These are phyloP conservation scores for Bombyx mandarina DNA, from an alignment of 1,140 invertebrate species.

Conservation along the genomic window DNA sequence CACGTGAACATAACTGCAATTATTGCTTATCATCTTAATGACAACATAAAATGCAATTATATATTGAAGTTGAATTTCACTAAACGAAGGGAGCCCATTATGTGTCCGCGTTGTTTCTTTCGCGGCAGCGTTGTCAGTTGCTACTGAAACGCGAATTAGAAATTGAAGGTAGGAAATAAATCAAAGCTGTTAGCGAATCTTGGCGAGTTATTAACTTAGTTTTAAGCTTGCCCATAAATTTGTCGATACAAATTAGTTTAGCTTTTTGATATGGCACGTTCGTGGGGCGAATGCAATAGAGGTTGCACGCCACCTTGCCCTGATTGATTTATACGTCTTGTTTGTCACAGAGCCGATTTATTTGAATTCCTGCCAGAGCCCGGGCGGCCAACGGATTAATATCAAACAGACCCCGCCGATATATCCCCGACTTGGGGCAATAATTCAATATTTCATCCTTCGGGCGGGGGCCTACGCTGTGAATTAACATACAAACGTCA, in stretches of 20 bases:
- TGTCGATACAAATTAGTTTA: constrained; percentile 61
- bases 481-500: constrained; percentile 71
- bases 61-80: too few species aligned
- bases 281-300: constrained; percentile 54
- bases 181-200: constrained; percentile 31
- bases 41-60: too few species aligned
- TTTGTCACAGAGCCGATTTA: constrained; percentile 71
- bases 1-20: too few species aligned
- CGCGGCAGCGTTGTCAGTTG: background rate
- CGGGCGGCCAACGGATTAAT: constrained; percentile 57
- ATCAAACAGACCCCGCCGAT: constrained; percentile 54
- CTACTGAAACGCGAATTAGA: constrained; percentile 3
- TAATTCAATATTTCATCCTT: constrained; percentile 70
- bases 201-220: constrained; percentile 19
- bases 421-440: constrained; percentile 63
- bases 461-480: constrained; percentile 51
- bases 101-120: too few species aligned
- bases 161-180: too few species aligned
- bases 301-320: constrained; percentile 59
- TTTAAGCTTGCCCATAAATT: constrained; percentile 63
- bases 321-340: constrained; percentile 73
- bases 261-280: constrained; percentile 50
- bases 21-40: too few species aligned
- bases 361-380: constrained; percentile 69
- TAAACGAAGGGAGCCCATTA: too few species aligned